Evolutionary conservation across 2,797 vertebrate genomes (phyloP).

Genomic region (Hydrocynus forskahlii): DNA sequence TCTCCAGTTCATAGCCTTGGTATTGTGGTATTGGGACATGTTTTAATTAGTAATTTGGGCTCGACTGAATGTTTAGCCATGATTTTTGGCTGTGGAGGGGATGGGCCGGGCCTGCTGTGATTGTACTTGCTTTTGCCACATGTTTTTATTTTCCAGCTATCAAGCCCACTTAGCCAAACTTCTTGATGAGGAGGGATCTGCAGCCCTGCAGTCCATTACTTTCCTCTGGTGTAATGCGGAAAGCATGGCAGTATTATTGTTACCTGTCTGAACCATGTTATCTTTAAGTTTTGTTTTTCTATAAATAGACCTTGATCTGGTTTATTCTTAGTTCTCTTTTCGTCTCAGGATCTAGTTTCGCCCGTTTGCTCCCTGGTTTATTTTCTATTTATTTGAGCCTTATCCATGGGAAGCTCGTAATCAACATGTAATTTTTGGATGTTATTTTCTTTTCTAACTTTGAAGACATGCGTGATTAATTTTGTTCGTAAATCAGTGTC

Average conservation of each 20-base stretch:
- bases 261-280: constrained; percentile 62
- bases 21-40: constrained; percentile 48
- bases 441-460: constrained; percentile 47
- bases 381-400: constrained; percentile 48
- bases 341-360: constrained; percentile 60
- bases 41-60: constrained; percentile 68
- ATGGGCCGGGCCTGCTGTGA: constrained; percentile 60
- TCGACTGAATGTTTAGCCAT: constrained; percentile 58
- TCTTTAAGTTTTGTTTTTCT: constrained; percentile 53
- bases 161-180: constrained; percentile 51
- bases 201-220: constrained; percentile 46
- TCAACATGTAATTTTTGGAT: constrained; percentile 69
- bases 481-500: constrained; percentile 68
- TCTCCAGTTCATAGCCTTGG: constrained; percentile 1
- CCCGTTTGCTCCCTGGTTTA: neutral
- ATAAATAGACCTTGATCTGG: constrained; percentile 62
- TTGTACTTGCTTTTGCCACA: constrained; percentile 64
- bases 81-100: constrained; percentile 38
- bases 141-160: constrained; percentile 68
- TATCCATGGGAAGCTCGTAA: constrained; percentile 61
- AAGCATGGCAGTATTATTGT: constrained; percentile 57
- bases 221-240: constrained; percentile 51
- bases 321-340: constrained; percentile 28
- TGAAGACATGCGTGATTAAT: constrained; percentile 67
- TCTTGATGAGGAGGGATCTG: constrained; percentile 54